Percentiles rank a stretch among this genome's conserved stretches.
These are phyloP conservation scores for Regulus satrapa DNA, from an alignment of 2,113 vertebrate genomes.

Conservation along the genomic window DNA sequence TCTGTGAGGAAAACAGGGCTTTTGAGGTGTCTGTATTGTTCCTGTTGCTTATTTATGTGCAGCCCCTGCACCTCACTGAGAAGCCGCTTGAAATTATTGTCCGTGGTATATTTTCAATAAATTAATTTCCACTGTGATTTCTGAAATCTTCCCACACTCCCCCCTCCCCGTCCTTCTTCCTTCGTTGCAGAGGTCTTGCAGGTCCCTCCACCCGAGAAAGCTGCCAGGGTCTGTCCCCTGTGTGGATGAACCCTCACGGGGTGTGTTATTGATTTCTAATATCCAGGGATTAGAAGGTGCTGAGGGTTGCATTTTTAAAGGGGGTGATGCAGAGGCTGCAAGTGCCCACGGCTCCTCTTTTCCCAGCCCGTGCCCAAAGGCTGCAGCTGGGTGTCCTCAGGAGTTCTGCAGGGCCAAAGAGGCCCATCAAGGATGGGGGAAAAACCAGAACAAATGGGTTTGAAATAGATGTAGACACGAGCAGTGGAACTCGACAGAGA, in stretches of 20 bases:
- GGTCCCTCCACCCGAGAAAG: background rate
- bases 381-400: too few relatives aligned
- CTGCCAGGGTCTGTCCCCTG: background rate
- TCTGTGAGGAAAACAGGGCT: background rate
- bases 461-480: background rate
- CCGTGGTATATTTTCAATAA: background rate
- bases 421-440: fast-evolving
- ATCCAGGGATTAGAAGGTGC: background rate
- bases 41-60: fast-evolving
- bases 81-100: fast-evolving
- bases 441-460: background rate
- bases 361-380: background rate
- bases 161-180: background rate
- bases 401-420: background rate
- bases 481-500: background rate
- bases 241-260: background rate
- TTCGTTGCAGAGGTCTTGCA: background rate
- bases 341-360: fast-evolving
- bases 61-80: fast-evolving
- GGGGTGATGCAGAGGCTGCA: too few relatives aligned
- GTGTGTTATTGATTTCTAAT: background rate
- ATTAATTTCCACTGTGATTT: background rate
- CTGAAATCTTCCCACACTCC: too few relatives aligned
- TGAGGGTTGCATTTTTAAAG: background rate
- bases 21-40: too few relatives aligned